Base-by-base conservation (phyloP, 2,888 invertebrate species). In the Leucophora obtusa region DNA sequence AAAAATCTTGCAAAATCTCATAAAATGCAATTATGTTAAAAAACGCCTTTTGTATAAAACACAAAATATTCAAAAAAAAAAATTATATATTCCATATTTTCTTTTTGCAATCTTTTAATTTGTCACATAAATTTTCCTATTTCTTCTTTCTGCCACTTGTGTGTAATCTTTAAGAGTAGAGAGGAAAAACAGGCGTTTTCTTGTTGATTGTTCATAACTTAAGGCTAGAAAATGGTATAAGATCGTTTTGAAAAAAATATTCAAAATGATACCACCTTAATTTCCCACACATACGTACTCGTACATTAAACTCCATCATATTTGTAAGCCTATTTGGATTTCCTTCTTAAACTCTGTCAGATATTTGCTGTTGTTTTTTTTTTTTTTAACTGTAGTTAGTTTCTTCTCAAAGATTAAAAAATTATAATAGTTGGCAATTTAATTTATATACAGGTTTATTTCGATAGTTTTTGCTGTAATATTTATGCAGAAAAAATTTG, bases 11-110 rank as follows among this genome's bases (percentile, higher is more conserved):
- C 28, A 24, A 70, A 71, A 78, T 81, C 69, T 77, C 47, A 59
- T 66, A 66, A 81, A 81, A 77, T 58, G 73, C 77, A 81, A 81
- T 81, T 81, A 77, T 77, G 70, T 62, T 60, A 73, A 73, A 59
- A 62, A 81, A 81, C 81, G 81, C 81, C 81, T 81, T 43, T 56
- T 65, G 54, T 53, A 50, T 76, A 53, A 33, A 54, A 51, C 11
- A 28, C 18, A 62, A 51, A 15, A 33, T 21, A 47, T 47, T 47
- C 43, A 47, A n/a, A 14, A 51, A 21, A 3, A 1, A 47, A 76
- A 59, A 53, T 71, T 71, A 60, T 50, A 54, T 10, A 78, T 68
- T 54, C 50, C 71, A 78, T 71, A 72, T 43, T 60, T 68, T 72
- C 47, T 15, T 60, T 71, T 59, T 71, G 54, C 54, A 72, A 62